These are phyloP conservation scores for Telmatochromis sp. DNA, from an alignment of 2,113 vertebrate genomes.

Conservation along the genomic window DNA sequence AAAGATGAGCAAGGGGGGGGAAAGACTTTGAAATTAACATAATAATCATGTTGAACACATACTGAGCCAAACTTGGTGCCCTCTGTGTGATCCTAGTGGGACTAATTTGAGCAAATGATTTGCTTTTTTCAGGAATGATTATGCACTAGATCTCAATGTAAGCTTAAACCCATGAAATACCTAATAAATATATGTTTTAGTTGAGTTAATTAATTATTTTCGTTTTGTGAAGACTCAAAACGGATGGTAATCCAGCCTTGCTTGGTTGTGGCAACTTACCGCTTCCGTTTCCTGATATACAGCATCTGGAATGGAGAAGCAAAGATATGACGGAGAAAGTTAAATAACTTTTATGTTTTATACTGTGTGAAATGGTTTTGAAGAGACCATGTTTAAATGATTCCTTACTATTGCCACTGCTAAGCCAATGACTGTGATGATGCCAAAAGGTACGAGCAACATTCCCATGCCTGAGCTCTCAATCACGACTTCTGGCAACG, in stretches of 20 bases:
- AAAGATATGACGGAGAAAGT: not conserved
- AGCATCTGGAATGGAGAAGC: slow-evolving; percentile 78
- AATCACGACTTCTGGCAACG: slow-evolving; percentile 69
- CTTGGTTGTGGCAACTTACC: slow-evolving; percentile 69
- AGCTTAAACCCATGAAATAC: not conserved
- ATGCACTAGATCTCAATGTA: not conserved
- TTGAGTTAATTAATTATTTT: not conserved
- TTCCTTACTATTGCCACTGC: slow-evolving; percentile 85
- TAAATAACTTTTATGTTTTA: not conserved
- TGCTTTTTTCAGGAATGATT: not conserved
- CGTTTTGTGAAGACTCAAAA: not conserved
- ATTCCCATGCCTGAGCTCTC: slow-evolving; percentile 76
- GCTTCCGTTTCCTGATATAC: slow-evolving; percentile 93
- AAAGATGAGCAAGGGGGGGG: not conserved
- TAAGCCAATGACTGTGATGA: slow-evolving; percentile 89
- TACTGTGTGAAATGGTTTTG: not conserved
- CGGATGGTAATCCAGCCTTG: not conserved
- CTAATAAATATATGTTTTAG: not conserved
- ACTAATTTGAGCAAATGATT: not conserved
- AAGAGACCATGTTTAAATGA: not conserved
- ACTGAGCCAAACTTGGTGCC: not conserved
- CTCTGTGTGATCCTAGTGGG: not conserved
- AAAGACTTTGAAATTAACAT: not conserved
- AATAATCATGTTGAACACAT: not conserved
- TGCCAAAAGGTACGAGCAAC: slow-evolving; percentile 88